These are phyloP conservation scores for Vanacampus margaritifer DNA, from an alignment of 2,113 vertebrate species.

Conservation along the genomic window DNA sequence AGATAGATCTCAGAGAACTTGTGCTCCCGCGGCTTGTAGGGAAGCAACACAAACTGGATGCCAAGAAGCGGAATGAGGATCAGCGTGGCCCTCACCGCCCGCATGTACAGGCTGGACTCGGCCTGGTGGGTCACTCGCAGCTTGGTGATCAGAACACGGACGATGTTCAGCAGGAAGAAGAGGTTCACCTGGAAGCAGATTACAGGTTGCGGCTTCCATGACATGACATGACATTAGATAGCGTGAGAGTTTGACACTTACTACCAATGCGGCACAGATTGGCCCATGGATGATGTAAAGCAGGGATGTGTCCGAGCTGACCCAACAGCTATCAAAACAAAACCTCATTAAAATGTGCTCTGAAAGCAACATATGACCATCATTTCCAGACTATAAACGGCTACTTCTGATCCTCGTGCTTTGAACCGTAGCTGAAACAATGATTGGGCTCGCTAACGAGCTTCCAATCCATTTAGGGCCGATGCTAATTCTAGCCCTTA, in stretches of 20 bases:
- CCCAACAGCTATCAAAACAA: conserved; percentile 83
- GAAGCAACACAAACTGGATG: conserved; percentile 88
- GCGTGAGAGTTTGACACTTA: conserved; percentile 53
- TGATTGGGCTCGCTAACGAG: too few species aligned
- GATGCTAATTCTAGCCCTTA: too few species aligned
- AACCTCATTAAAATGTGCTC: not conserved
- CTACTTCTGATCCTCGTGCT: too few species aligned
- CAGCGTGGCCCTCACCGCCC: conserved; percentile 91
- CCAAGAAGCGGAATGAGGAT: conserved; percentile 93
- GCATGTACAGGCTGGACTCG: conserved; percentile 96
- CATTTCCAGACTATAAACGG: too few species aligned
- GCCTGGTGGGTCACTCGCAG: conserved; percentile 94
- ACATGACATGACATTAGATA: too few species aligned
- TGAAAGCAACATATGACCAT: not conserved
- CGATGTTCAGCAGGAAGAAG: conserved; percentile 94
- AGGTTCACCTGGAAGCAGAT: conserved; percentile 83
- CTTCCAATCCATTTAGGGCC: too few species aligned
- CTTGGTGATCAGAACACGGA: conserved; percentile 95
- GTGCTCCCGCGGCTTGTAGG: conserved; percentile 83
- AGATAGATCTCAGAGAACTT: conserved; percentile 81
- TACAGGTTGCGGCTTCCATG: too few species aligned
- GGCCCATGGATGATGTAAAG: conserved; percentile 96
- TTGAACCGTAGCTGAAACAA: too few species aligned
- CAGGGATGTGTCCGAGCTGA: conserved; percentile 87
- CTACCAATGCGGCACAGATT: conserved; percentile 90